Percentiles rank a stretch among this genome's conserved stretches.
Conservation (phyloP, 2,888 invertebrate species). For the Micoletzkya japonica region DNA sequence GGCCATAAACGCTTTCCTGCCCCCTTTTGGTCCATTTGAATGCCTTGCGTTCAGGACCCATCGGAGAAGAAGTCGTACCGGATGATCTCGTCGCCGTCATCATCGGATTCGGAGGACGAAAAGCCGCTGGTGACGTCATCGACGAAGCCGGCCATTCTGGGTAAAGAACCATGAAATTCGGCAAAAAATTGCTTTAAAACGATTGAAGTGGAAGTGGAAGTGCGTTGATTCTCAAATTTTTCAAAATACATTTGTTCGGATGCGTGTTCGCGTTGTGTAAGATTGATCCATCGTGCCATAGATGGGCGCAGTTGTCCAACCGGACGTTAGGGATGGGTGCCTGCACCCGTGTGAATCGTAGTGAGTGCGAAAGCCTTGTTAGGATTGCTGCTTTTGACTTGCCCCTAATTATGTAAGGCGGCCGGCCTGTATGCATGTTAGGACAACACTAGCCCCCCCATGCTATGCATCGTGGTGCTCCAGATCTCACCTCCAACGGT, state of each 20-base stretch:
- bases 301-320: too few relatives aligned
- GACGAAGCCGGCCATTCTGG: background rate
- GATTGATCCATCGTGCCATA: background rate
- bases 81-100: constrained; percentile 25
- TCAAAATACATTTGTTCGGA: background rate
- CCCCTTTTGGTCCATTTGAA: background rate
- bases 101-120: constrained; percentile 17
- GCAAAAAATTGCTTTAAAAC: background rate
- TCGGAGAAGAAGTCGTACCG: constrained; percentile 5
- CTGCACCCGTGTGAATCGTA: too few relatives aligned
- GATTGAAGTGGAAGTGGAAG: background rate
- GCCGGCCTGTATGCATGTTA: too few relatives aligned
- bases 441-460: too few relatives aligned
- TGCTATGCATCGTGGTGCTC: too few relatives aligned
- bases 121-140: background rate
- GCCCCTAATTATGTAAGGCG: too few relatives aligned
- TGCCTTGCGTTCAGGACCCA: background rate
- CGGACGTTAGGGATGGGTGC: too few relatives aligned
- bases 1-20: background rate
- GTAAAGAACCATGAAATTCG: background rate
- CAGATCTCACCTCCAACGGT: too few relatives aligned
- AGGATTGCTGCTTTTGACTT: too few relatives aligned
- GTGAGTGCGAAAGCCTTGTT: too few relatives aligned
- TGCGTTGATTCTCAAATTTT: too few relatives aligned
- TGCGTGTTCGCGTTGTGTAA: background rate